Percentiles rank a stretch among this genome's conserved stretches.
Evolutionary conservation across 2,888 invertebrate genomes (phyloP).

Genomic region (Ophonus ardosiacus): DNA sequence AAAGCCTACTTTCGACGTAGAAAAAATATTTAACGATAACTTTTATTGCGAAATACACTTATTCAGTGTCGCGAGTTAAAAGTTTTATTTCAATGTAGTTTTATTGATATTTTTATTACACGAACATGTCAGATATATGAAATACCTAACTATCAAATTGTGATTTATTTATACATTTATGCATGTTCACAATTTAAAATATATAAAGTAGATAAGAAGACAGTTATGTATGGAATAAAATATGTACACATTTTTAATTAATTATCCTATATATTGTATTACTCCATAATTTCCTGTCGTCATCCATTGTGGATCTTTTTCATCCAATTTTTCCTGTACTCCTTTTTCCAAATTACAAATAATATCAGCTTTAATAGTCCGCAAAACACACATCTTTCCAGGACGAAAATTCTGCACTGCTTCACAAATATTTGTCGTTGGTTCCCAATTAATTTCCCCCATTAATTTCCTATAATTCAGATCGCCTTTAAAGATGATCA

Average conservation of each 20-base stretch:
- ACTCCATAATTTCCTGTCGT: conserved; percentile 90
- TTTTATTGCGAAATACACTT: too few relatives aligned
- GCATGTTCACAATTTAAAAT: not conserved
- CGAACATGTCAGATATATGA: too few relatives aligned
- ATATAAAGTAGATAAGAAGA: not conserved
- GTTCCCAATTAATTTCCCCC: conserved; percentile 90
- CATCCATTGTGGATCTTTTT: conserved; percentile 86
- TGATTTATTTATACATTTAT: conserved; percentile 23
- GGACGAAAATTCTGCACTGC: conserved; percentile 89
- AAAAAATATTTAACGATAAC: too few relatives aligned
- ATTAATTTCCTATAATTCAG: conserved; percentile 96
- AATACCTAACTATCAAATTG: not conserved
- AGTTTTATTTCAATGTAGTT: too few relatives aligned
- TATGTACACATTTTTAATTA: conserved; percentile 15
- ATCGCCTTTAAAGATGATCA: conserved; percentile 94
- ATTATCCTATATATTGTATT: conserved; percentile 78
- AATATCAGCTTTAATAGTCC: conserved; percentile 94
- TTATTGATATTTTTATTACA: too few relatives aligned
- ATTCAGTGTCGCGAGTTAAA: too few relatives aligned
- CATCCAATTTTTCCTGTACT: conserved; percentile 78
- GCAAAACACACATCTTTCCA: conserved; percentile 86
- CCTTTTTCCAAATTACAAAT: conserved; percentile 87
- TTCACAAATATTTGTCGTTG: conserved; percentile 81
- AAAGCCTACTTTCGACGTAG: too few relatives aligned
- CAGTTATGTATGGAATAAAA: not conserved